These are phyloP conservation scores for Sorex fumeus DNA, from an alignment of 2,113 vertebrate species.

Conservation along the genomic window DNA sequence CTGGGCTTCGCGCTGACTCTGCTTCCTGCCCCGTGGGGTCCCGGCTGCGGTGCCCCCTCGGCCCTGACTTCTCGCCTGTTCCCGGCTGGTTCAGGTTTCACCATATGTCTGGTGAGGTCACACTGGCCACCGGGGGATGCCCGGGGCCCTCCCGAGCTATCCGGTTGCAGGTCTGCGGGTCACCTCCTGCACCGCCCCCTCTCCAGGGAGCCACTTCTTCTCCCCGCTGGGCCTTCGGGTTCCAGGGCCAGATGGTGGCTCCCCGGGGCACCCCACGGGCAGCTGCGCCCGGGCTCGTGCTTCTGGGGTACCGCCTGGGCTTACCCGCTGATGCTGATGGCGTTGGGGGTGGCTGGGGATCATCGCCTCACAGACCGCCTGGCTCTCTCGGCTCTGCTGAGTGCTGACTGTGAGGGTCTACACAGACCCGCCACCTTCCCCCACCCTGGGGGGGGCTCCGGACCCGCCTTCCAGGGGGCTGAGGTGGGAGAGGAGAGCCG, in stretches of 20 bases:
- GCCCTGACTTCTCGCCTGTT: not conserved
- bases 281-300: conserved; percentile 51
- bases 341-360: not conserved
- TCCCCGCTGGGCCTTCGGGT: not conserved
- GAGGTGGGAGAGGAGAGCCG: not conserved
- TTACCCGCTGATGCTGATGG: not conserved
- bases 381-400: not conserved
- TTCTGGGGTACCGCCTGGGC: not conserved
- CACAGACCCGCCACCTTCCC: not conserved
- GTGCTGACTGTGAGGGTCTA: not conserved
- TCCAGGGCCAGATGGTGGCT: conserved; percentile 59
- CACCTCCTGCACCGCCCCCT: not conserved
- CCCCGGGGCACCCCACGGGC: not conserved
- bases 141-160: not conserved
- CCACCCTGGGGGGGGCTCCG: too few species aligned
- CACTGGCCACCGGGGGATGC: conserved; percentile 1
- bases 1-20: too few species aligned
- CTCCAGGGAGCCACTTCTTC: conserved; percentile 55
- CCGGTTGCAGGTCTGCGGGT: conserved; percentile 45
- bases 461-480: too few species aligned
- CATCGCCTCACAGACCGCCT: not conserved
- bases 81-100: conserved; percentile 64
- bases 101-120: conserved; percentile 79
- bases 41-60: too few species aligned
- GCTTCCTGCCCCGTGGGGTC: too few species aligned